Conservation (phyloP, 2,888 invertebrate species). For the Phalangium opilio region DNA sequence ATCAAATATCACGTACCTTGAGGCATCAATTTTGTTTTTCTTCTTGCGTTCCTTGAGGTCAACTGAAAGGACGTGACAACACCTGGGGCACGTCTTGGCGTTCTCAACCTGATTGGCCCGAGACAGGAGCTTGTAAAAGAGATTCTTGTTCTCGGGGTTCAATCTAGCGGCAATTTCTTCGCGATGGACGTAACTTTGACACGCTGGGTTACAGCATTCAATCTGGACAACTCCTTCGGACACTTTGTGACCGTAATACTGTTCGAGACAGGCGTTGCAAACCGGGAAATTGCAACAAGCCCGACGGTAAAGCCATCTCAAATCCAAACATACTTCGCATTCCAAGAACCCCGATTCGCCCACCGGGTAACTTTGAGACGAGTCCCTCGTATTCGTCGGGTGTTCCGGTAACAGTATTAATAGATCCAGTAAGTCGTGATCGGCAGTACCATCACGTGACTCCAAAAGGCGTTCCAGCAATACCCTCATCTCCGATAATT, state of each 20-base stretch:
- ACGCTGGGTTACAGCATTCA: conserved; percentile 27
- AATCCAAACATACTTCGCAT: conserved; percentile 28
- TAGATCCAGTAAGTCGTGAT: conserved; percentile 14
- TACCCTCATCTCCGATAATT: conserved; percentile 18
- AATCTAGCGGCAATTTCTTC: conserved; percentile 30
- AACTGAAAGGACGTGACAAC: conserved; percentile 25
- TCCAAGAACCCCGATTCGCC: conserved; percentile 20
- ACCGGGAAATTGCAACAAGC: conserved; percentile 29
- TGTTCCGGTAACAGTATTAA: conserved; percentile 12
- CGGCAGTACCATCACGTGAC: conserved; percentile 8
- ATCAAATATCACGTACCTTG: too few species aligned
- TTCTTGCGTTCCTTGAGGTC: background rate
- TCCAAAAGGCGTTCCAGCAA: conserved; percentile 17
- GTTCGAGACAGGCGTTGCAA: conserved; percentile 28
- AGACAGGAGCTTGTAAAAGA: conserved; percentile 28
- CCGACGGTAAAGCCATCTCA: conserved; percentile 22
- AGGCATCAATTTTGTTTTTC: too few species aligned
- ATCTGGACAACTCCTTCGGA: conserved; percentile 27
- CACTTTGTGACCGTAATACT: conserved; percentile 26
- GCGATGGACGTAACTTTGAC: conserved; percentile 26
- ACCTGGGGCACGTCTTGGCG: conserved; percentile 32
- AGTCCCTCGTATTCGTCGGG: conserved; percentile 1
- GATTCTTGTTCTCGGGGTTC: conserved; percentile 24
- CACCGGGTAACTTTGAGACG: conserved; percentile 11
- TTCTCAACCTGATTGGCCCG: conserved; percentile 29